Base-by-base conservation (phyloP, 2,888 invertebrate genomes). In the Andrena marginata region DNA sequence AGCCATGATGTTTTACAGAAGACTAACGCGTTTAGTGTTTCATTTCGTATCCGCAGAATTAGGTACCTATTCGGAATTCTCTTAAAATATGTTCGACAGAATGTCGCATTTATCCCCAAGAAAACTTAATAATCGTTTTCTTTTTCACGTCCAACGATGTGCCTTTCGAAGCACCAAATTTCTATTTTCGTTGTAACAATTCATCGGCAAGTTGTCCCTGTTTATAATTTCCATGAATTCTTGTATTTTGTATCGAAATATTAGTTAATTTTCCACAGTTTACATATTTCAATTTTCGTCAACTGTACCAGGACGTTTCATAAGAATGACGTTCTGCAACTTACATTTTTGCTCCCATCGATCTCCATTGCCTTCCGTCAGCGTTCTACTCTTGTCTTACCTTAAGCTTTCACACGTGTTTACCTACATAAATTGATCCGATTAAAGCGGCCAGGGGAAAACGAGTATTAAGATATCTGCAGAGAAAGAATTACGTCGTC, bases 401-500 rank as follows among this genome's bases (percentile, higher is more conserved):
- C 56, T 29, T 23, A 16, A 42, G 16, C 42, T 4, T 5, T 16
- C 42, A 13, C 42, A 13, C 42, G 42, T 13, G 42, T 42, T 13
- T 42, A 13, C 0, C 4, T 10, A 48, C n/a, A 3, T 3, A 33
- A 31, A 10, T 56, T 42, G 13, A 3, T 13, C 7, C 26, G 23
- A 42, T 23, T 59, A 10, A 20, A 2, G 13, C 7, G 26, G 6
- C 13, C 20, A 7, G 0, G 29, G 33, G 51, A 29, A 8, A 49
- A 29, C 51, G 29, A 0, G 42, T 6, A 42, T 42, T 13, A 65
- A 42, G 20, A 49, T 23, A n/a, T 48, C 20, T 16, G 26, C 26
- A 26, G 8, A 16, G 65, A 29, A 69, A 82, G 70, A 85, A 84
- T 90, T 81, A 83, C 83, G 42, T 64, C 49, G 23, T 20, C 51